Base-by-base conservation (phyloP, 2,797 vertebrate species). In the Aplochiton taeniatus region DNA sequence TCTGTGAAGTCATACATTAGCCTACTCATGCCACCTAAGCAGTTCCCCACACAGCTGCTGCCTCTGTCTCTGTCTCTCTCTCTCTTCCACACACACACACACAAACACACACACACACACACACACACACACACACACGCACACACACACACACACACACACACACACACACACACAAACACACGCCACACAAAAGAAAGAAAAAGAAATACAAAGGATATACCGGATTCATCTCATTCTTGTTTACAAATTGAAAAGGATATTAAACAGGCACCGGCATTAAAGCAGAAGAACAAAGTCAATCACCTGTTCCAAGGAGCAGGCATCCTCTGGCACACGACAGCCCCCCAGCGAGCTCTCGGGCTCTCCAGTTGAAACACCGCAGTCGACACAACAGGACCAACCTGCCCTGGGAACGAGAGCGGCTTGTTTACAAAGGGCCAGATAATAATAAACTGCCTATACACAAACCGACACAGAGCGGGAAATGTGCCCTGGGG, bases 211-310 rank as follows among this genome's bases (percentile, higher is more conserved):
- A 31, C 6, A 31, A 3, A 31, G 6, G 6, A 31, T 31, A 6
- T 31, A 31, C n/a, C n/a, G n/a, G n/a, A 31, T 31, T 31, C 31
- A 31, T 31, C 6, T 2, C 2, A 31, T 31, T 31, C 6, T 31
- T 31, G 31, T 31, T 31, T 31, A 31, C 31, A 3, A 2, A 48
- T 48, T 48, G 8, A 11, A 48, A 48, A 48, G 31, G 6, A 31
- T 6, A 31, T 31, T 3, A 31, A 31, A 31, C 31, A 31, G 6
- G 3, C 6, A 31, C 14, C 4, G 47, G 47, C 9, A 48, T 11
- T 48, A 14, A 48, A 14, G 14, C 47, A 11, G 47, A 48, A 48
- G 64, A 73, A 79, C 78, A 85, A 81, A 83, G 55, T 59, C 54
- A 58, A 61, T 65, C 67, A 58, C 41, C 43, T 67, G 43, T 66